These are phyloP conservation scores for Matsumyia berberina DNA, from an alignment of 2,888 invertebrate species.

Conservation along the genomic window DNA sequence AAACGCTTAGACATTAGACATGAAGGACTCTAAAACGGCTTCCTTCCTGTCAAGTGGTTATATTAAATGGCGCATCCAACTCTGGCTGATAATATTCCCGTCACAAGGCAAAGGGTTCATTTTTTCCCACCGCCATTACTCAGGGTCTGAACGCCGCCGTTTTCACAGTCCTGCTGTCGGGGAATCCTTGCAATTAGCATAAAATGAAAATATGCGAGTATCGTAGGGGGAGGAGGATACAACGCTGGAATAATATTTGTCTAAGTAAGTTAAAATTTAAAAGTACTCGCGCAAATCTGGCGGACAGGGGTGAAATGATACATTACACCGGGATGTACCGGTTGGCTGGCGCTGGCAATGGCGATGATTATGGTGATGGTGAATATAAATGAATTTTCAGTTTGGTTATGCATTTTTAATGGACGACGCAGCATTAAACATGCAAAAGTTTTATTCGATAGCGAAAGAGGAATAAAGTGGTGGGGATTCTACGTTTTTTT, in stretches of 20 bases:
- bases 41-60: conserved; percentile 69
- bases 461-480: neutral
- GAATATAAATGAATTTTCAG: conserved; percentile 53
- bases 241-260: conserved; percentile 53
- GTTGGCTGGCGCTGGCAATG: neutral
- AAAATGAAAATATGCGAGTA: conserved; percentile 58
- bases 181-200: conserved; percentile 68
- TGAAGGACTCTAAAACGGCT: conserved; percentile 43
- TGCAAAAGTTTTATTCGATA: conserved; percentile 18
- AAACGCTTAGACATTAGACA: conserved; percentile 26
- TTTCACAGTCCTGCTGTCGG: neutral
- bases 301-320: conserved; percentile 47
- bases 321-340: conserved; percentile 46
- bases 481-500: neutral
- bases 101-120: conserved; percentile 44
- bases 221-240: neutral
- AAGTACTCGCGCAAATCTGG: conserved; percentile 42
- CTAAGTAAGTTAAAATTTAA: conserved; percentile 49
- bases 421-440: conserved; percentile 17
- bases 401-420: conserved; percentile 44
- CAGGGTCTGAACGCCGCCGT: neutral
- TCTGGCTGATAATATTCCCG: conserved; percentile 58
- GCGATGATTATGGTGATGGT: neutral
- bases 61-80: conserved; percentile 68
- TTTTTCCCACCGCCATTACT: neutral